These are phyloP conservation scores for Endomychus coccineus DNA, from an alignment of 2,888 invertebrate species.

Conservation along the genomic window DNA sequence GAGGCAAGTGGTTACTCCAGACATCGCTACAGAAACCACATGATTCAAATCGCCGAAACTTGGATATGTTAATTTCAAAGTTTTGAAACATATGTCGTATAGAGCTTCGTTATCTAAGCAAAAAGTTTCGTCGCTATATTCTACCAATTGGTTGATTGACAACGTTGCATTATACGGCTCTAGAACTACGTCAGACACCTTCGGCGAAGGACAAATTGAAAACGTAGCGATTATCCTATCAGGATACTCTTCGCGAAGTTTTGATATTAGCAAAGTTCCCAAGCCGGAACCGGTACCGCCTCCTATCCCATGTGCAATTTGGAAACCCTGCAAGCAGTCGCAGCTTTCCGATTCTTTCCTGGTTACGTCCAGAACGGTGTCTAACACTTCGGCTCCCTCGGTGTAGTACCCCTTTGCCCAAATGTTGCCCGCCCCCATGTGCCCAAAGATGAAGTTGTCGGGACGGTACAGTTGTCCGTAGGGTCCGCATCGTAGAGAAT, in stretches of 20 bases:
- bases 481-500: conserved; percentile 73
- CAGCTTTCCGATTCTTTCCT: conserved; percentile 83
- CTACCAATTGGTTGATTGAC: conserved; percentile 9
- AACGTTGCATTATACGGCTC: conserved; percentile 10
- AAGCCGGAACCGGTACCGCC: conserved; percentile 96
- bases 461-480: conserved; percentile 81
- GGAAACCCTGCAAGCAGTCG: conserved; percentile 90
- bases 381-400: conserved; percentile 71
- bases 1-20: conserved; percentile 10
- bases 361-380: conserved; percentile 76
- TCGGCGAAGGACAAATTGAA: conserved; percentile 8
- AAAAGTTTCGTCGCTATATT: conserved; percentile 7
- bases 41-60: conserved; percentile 10
- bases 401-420: conserved; percentile 13
- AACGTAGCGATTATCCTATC: conserved; percentile 11
- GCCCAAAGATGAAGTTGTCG: conserved; percentile 76
- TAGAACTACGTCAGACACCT: conserved; percentile 7
- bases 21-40: conserved; percentile 8
- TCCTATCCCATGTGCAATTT: conserved; percentile 88
- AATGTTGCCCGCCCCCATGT: conserved; percentile 36
- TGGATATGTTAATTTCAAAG: conserved; percentile 5
- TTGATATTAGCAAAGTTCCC: conserved; percentile 47
- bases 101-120: conserved; percentile 11
- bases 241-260: conserved; percentile 9
- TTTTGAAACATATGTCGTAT: conserved; percentile 8